Conservation (phyloP, 2,113 vertebrate species). For the human (Homo sapiens) region GRCh38 chr1:68623001-68623500, state of each 20-base stretch:
- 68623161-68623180: constrained; percentile 31
- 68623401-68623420: background rate
- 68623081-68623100: background rate
- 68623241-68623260: background rate
- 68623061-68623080: background rate
- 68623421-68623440: constrained; percentile 19
- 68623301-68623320: background rate
- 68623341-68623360: background rate
- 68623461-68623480: background rate
- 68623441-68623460: background rate
- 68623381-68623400: background rate
- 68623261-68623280: constrained; percentile 14
- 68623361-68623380: background rate
- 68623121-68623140: background rate
- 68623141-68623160: background rate
- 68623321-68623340: background rate
- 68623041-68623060: constrained; percentile 37
- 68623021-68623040: background rate
- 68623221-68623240: background rate
- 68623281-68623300: constrained; percentile 46
- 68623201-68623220: background rate
- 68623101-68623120: background rate
- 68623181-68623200: background rate
- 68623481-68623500: background rate
- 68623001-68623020: constrained; percentile 25